Conservation (phyloP, 2,797 vertebrate species). For the Premnoplex brunnescens region DNA sequence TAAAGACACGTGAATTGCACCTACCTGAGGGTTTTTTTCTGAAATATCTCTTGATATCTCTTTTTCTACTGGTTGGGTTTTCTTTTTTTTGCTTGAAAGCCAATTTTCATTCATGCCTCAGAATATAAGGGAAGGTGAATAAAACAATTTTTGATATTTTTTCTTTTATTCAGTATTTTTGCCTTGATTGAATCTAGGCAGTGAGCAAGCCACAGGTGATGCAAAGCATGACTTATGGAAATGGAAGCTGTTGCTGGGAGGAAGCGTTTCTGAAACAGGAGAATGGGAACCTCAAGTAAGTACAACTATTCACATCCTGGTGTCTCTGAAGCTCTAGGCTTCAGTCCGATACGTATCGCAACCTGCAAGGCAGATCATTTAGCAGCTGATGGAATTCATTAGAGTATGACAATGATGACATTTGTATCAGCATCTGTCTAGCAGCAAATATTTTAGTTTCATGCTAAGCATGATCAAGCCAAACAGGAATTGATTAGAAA, state of each 20-base stretch:
- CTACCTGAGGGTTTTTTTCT: background rate
- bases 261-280: background rate
- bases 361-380: conserved; percentile 61
- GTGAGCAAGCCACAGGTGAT: background rate
- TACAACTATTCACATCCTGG: background rate
- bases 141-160: background rate
- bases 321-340: background rate
- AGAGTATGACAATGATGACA: conserved; percentile 48
- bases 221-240: conserved; percentile 1
- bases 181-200: background rate
- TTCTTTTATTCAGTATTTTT: background rate
- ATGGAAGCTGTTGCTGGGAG: background rate
- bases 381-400: conserved; percentile 59
- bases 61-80: background rate
- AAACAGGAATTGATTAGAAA: conserved; percentile 73
- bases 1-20: background rate
- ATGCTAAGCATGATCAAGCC: conserved; percentile 71
- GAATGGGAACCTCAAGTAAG: background rate
- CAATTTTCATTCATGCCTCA: background rate
- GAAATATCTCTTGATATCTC: background rate
- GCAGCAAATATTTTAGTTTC: conserved; percentile 60
- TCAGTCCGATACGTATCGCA: conserved; percentile 20
- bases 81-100: background rate
- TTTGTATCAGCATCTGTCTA: conserved; percentile 57
- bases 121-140: background rate